Evolutionary conservation across 2,888 invertebrate genomes (phyloP).

Genomic region (Phengaris alcon): DNA sequence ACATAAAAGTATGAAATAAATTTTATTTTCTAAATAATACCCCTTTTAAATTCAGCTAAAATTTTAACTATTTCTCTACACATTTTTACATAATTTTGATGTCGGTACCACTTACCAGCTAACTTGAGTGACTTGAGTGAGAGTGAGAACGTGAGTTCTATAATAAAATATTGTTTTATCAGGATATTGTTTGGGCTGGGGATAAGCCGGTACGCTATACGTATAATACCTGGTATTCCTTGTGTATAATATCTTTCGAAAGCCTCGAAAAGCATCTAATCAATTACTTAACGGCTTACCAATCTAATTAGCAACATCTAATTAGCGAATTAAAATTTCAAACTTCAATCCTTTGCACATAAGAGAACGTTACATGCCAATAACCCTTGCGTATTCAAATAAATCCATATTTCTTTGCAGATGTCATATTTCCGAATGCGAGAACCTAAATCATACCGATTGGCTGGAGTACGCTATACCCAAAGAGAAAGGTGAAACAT

Average conservation of each 20-base stretch:
- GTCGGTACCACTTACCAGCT: no score
- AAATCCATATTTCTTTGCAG: constrained; percentile 48
- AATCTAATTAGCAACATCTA: not conserved
- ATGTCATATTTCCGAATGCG: constrained; percentile 57
- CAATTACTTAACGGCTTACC: not conserved
- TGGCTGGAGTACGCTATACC: constrained; percentile 80
- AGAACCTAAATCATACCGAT: constrained; percentile 48
- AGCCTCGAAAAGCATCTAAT: not conserved
- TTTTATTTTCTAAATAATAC: no score
- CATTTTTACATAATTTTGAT: no score
- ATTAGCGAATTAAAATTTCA: not conserved
- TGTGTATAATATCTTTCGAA: not conserved
- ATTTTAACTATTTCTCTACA: no score
- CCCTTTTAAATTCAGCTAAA: no score
- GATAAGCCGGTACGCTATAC: no score
- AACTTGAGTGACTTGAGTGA: no score
- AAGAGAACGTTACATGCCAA: not conserved
- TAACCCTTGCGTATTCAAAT: constrained; percentile 5
- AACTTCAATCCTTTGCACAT: not conserved
- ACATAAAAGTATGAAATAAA: no score
- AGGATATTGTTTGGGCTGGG: no score
- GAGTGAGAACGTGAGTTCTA: no score
- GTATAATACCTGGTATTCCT: not conserved
- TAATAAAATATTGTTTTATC: no score
- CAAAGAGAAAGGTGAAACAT: constrained; percentile 54